Evolutionary conservation across 2,797 vertebrate genomes (phyloP).

Genomic region (Sarcophilus harrisii): DNA sequence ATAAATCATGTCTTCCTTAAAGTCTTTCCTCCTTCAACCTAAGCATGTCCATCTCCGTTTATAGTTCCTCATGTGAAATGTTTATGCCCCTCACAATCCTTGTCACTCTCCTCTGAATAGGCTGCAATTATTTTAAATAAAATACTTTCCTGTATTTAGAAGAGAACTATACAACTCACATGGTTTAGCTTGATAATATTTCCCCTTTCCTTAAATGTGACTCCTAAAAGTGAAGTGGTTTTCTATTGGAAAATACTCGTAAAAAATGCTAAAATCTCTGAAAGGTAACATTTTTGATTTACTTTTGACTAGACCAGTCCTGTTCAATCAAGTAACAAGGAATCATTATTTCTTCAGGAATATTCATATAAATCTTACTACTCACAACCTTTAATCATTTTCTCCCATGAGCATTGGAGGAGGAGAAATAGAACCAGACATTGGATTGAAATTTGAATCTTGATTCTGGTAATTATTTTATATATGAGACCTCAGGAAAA

Average conservation of each 20-base stretch:
- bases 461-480: accelerated
- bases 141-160: conserved; percentile 69
- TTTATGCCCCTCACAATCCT: neutral
- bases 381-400: neutral
- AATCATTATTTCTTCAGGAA: neutral
- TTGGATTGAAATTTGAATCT: neutral
- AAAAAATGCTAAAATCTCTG: neutral
- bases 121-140: conserved; percentile 69
- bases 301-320: neutral
- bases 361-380: neutral
- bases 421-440: neutral
- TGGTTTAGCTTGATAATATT: conserved; percentile 52
- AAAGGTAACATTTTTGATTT: conserved; percentile 3
- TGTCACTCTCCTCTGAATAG: conserved; percentile 70
- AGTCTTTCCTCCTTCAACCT: neutral
- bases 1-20: neutral
- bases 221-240: neutral
- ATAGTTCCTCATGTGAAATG: neutral
- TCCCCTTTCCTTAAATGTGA: neutral
- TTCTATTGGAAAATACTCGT: neutral
- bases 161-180: conserved; percentile 52
- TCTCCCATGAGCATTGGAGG: neutral
- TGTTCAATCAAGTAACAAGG: neutral
- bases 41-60: neutral
- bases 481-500: neutral